Conservation (phyloP, 2,797 vertebrate species). For the Melopsittacus undulatus region DNA sequence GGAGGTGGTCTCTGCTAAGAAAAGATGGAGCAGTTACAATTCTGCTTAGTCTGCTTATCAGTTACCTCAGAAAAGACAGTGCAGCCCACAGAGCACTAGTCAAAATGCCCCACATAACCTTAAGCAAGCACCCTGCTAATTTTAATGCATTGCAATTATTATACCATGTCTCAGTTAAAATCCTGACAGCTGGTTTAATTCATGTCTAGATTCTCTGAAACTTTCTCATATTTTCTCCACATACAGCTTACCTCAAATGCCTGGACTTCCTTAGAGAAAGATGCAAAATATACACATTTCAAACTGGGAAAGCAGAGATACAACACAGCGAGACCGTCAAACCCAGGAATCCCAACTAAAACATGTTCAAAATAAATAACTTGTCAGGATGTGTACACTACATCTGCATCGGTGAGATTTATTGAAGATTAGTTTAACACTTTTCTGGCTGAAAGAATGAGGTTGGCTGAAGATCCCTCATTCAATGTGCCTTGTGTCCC, state of each 20-base stretch:
- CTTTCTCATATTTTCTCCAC: neutral
- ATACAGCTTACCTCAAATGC: neutral
- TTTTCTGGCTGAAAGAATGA: neutral
- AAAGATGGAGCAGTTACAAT: neutral
- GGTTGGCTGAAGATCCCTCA: neutral
- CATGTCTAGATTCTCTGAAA: neutral
- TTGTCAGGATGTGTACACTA: slow-evolving; percentile 53
- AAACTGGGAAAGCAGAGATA: slow-evolving; percentile 25
- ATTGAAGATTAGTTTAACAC: neutral
- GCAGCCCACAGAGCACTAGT: neutral
- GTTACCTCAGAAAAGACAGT: neutral
- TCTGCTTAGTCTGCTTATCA: neutral
- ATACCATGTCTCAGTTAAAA: neutral
- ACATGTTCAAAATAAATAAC: slow-evolving; percentile 53
- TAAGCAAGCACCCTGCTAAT: neutral
- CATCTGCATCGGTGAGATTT: neutral
- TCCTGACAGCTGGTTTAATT: slow-evolving; percentile 34
- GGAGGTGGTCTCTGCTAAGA: neutral
- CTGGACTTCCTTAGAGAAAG: slow-evolving; percentile 16
- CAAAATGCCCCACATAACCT: neutral
- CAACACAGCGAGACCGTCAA: neutral
- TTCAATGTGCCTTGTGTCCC: neutral
- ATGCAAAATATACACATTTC: slow-evolving; percentile 28
- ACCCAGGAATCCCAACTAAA: slow-evolving; percentile 16
- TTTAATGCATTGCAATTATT: neutral